Evolutionary conservation across 2,888 invertebrate genomes (phyloP).

Genomic region (Pandemis heparana): DNA sequence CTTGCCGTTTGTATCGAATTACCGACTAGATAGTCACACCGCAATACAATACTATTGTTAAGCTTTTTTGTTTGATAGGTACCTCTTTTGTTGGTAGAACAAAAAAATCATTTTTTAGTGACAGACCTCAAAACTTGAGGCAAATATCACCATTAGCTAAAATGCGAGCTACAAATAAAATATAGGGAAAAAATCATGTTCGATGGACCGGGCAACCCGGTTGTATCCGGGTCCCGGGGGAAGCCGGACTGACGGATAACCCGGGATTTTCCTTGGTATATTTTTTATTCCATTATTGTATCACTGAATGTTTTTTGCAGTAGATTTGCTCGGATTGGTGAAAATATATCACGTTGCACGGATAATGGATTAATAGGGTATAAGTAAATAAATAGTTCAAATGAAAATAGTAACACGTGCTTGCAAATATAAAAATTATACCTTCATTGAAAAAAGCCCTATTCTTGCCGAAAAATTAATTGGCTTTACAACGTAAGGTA

Average conservation of each 20-base stretch:
- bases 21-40: too few species aligned
- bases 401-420: too few species aligned
- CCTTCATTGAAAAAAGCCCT: too few species aligned
- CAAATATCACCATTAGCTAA: slow-evolving; percentile 13
- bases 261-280: slow-evolving; percentile 34
- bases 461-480: too few species aligned
- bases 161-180: slow-evolving; percentile 20
- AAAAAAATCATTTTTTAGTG: background rate
- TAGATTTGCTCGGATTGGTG: slow-evolving; percentile 18
- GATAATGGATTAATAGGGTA: slow-evolving; percentile 16
- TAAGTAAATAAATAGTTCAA: background rate
- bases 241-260: slow-evolving; percentile 47
- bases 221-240: slow-evolving; percentile 41
- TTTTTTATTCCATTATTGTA: slow-evolving; percentile 33
- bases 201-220: slow-evolving; percentile 50
- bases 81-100: too few species aligned
- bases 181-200: slow-evolving; percentile 39
- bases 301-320: slow-evolving; percentile 26
- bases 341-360: background rate
- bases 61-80: too few species aligned
- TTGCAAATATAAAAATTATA: too few species aligned
- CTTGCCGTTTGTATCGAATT: background rate
- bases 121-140: background rate
- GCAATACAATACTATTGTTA: too few species aligned
- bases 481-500: too few species aligned